Base-by-base conservation (phyloP, 1,140 invertebrate genomes). In the Drosophila varians region DNA sequence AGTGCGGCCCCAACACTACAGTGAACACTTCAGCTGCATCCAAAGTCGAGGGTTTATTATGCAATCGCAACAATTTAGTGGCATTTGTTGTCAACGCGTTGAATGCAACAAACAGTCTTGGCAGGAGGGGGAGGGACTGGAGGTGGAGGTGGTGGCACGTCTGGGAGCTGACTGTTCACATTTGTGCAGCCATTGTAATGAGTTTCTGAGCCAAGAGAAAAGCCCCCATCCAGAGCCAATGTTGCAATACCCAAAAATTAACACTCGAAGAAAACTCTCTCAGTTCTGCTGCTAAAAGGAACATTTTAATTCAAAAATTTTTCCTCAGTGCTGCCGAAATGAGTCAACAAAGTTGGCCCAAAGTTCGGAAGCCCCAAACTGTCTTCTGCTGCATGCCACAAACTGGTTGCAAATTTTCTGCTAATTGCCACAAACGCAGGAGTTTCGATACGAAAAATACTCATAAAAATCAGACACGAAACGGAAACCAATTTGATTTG, bases 101-200 rank as follows among this genome's bases (percentile, higher is more conserved):
- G 82, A 75, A 87, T 80, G 76, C 77, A 86, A 56, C 58, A 72
- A 72, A 74, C 31, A 57, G 46, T 54, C 16, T 18, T 38, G 58
- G 23, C 48, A 65, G 36, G 16, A 55, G 19, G 16, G 16, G 31
- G n/a, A 3, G 25, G 1, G 7, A 9, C 8, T 23, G 5, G 19
- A 36, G 31, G 3, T n/a, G 3, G 8, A 12, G 34, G 12, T 4
- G 8, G 18, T 12, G 28, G 11, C 7, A 18, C 18, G 40, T 21
- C 40, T 47, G 58, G 26, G 21, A 53, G 61, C 73, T 58, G 64
- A 76, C 73, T 75, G 76, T 74, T 73, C 75, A 83, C 79, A 84
- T 86, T 84, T 80, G 80, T 74, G 71, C 80, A 84, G 80, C 52
- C 68, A 82, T 69, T 86, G 83, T 87, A 87, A 87, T 86, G 76